These are phyloP conservation scores for Emydoidea blandingii DNA, from an alignment of 2,797 vertebrate genomes.

Conservation along the genomic window DNA sequence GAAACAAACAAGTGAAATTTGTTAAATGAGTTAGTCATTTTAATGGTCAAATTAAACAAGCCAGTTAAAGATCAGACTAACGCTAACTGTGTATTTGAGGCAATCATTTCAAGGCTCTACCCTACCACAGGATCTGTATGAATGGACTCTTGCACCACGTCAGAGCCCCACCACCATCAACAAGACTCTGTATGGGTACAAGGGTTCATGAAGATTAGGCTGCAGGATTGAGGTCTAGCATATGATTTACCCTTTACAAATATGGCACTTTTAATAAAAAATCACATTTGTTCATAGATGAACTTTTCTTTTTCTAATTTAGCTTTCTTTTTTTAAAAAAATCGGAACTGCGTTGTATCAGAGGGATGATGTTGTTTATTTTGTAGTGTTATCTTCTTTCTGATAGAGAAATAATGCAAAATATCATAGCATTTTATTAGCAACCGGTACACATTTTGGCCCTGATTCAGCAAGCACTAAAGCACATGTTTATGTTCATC, in stretches of 20 bases:
- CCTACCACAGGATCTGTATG: background rate
- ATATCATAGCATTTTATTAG: constrained; percentile 26
- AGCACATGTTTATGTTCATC: too few relatives aligned
- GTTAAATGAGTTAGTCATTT: background rate
- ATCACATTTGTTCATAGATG: background rate
- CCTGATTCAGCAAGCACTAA: constrained; percentile 17
- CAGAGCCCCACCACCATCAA: background rate
- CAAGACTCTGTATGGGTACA: background rate
- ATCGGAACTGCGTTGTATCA: background rate
- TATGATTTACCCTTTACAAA: background rate
- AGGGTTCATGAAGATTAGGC: background rate
- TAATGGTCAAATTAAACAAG: background rate
- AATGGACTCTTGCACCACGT: background rate
- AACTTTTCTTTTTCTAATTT: constrained; percentile 13
- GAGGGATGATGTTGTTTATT: background rate
- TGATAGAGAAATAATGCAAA: constrained; percentile 42
- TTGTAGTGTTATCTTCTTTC: background rate
- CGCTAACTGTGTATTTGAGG: background rate
- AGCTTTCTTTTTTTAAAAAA: background rate
- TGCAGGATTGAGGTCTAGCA: background rate
- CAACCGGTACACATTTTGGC: background rate
- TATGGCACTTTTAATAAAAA: background rate
- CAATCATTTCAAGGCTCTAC: background rate
- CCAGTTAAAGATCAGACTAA: background rate
- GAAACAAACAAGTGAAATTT: background rate